phyloP scores from a whole-genome alignment of 2,888 invertebrate species.

The Morpho helenor region DNA sequence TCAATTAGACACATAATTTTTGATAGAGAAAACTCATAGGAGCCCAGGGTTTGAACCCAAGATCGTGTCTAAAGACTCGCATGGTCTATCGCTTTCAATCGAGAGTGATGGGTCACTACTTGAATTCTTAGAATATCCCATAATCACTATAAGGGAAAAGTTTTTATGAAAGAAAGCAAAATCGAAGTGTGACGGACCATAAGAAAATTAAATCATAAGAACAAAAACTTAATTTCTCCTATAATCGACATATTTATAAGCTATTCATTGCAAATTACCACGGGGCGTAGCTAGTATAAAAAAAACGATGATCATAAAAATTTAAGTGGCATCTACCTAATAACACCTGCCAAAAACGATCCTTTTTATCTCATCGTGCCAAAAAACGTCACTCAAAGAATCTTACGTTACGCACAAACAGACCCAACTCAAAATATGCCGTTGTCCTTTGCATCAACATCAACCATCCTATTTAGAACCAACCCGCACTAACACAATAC shows the following conservation, averaged over 20 bases:
- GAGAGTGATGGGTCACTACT: too few relatives aligned
- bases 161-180: too few relatives aligned
- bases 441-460: slow-evolving; percentile 26
- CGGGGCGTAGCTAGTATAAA: background rate
- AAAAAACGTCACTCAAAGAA: slow-evolving; percentile 57
- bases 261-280: background rate
- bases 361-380: slow-evolving; percentile 39
- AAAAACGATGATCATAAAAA: background rate
- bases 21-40: too few relatives aligned
- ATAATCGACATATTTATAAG: background rate
- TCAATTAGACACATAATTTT: too few relatives aligned
- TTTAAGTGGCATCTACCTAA: slow-evolving; percentile 6
- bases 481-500: slow-evolving; percentile 17
- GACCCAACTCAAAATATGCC: slow-evolving; percentile 43
- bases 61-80: too few relatives aligned
- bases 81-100: too few relatives aligned
- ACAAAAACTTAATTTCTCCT: background rate
- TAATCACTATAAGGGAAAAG: too few relatives aligned
- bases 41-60: too few relatives aligned
- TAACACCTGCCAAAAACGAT: slow-evolving; percentile 24
- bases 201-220: too few relatives aligned
- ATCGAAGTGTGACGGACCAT: too few relatives aligned
- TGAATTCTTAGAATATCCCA: too few relatives aligned
- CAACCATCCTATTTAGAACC: slow-evolving; percentile 25
- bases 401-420: slow-evolving; percentile 63